phyloP scores from a whole-genome alignment of 2,888 invertebrate genomes.

The Tuta absoluta region DNA sequence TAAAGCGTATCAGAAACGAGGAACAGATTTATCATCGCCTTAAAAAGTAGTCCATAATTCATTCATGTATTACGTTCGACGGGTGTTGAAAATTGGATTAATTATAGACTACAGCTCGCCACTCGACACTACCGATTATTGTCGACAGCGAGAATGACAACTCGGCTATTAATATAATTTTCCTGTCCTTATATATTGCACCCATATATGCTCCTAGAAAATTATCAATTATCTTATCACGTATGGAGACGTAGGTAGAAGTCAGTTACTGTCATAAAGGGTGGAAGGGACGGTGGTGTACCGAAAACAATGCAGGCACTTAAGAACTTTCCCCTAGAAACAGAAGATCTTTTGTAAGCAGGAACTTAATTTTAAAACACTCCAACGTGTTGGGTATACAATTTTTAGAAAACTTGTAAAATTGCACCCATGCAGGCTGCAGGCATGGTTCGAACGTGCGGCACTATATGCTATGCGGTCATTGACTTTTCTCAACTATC shows the following conservation, averaged over 20 bases:
- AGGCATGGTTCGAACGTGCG: too few species aligned
- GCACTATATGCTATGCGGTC: too few species aligned
- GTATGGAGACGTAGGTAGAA: background rate
- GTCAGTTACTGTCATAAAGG: background rate
- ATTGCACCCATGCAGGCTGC: too few species aligned
- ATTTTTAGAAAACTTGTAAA: too few species aligned
- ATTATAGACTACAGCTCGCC: background rate
- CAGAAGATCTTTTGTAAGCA: too few species aligned
- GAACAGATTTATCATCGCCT: background rate
- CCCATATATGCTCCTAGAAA: slow-evolving; percentile 5
- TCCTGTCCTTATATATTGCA: slow-evolving; percentile 8
- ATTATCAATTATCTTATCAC: background rate
- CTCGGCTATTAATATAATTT: slow-evolving; percentile 8
- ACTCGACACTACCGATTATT: background rate
- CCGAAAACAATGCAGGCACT: too few species aligned
- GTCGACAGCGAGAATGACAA: background rate
- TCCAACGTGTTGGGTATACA: too few species aligned
- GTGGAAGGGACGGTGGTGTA: too few species aligned
- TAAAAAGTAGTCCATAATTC: slow-evolving; percentile 3
- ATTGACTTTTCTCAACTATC: background rate
- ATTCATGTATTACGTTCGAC: background rate
- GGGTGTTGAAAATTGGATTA: slow-evolving; percentile 4
- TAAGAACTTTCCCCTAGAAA: too few species aligned
- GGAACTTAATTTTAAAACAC: too few species aligned
- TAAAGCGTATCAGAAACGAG: background rate